Percentiles rank a stretch among this genome's conserved stretches.
Conservation (phyloP, 1,140 invertebrate species). For the Coelopa frigida region DNA sequence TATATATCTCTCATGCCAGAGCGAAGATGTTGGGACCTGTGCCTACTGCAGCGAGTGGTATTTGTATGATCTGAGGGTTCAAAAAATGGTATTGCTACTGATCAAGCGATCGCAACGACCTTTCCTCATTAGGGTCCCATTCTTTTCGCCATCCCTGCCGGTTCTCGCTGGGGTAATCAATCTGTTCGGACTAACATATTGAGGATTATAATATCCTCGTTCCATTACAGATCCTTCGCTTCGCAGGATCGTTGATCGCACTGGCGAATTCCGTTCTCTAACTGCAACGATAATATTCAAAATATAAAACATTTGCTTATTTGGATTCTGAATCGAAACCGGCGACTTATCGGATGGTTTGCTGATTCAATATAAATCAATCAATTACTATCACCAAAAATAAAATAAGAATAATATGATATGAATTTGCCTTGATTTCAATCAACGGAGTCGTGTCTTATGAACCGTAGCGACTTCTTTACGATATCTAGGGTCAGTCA, state of each 20-base stretch:
- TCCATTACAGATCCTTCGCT: conserved; percentile 30
- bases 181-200: too few relatives aligned
- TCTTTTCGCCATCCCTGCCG: conserved; percentile 34
- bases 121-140: conserved; percentile 31
- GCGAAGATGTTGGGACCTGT: conserved; percentile 20
- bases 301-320: too few relatives aligned
- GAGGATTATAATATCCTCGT: background rate
- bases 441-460: too few relatives aligned
- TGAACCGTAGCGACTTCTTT: too few relatives aligned
- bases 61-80: conserved; percentile 23
- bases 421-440: too few relatives aligned
- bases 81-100: conserved; percentile 33
- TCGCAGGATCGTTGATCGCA: conserved; percentile 35
- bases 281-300: too few relatives aligned
- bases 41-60: conserved; percentile 34
- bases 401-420: too few relatives aligned
- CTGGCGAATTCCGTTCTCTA: conserved; percentile 32
- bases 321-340: too few relatives aligned
- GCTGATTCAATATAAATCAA: too few relatives aligned
- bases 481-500: too few relatives aligned
- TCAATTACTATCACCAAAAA: too few relatives aligned
- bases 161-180: conserved; percentile 31
- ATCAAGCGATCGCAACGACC: conserved; percentile 25
- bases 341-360: too few relatives aligned
- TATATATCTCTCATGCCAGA: conserved; percentile 16